A percentile compares a stretch with the other conserved stretches of the same genome.
These are phyloP conservation scores for Oscheius onirici DNA, from an alignment of 2,888 invertebrate species.

Conservation along the genomic window DNA sequence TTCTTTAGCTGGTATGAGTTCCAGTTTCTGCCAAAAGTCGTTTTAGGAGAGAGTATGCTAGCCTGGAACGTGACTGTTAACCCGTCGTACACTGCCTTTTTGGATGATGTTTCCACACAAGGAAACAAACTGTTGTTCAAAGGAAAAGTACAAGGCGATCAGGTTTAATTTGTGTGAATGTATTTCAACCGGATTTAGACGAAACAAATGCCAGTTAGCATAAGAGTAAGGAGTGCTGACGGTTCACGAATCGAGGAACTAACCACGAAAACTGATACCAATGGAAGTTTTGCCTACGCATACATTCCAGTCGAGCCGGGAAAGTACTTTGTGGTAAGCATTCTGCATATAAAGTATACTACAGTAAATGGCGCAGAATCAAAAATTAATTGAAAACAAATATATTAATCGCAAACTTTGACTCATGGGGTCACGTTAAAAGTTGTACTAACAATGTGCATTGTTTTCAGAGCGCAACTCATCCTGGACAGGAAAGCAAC, in stretches of 20 bases:
- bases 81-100: constrained; percentile 43
- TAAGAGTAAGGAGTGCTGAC: constrained; percentile 35
- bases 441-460: too few relatives aligned
- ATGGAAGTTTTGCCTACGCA: constrained; percentile 21
- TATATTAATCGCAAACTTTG: too few relatives aligned
- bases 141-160: constrained; percentile 36
- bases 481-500: constrained; percentile 14
- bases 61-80: constrained; percentile 48
- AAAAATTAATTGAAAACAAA: too few relatives aligned
- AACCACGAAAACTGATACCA: constrained; percentile 3
- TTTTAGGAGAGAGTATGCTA: constrained; percentile 37
- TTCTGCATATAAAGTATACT: too few relatives aligned
- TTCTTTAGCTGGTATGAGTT: constrained; percentile 43
- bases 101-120: constrained; percentile 40
- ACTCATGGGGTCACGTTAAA: too few relatives aligned
- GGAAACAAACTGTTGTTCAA: constrained; percentile 36
- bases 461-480: constrained; percentile 25
- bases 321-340: constrained; percentile 22
- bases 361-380: too few relatives aligned
- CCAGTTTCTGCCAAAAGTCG: not conserved
- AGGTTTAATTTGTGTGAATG: not conserved
- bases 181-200: not conserved
- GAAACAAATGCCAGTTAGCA: constrained; percentile 30
- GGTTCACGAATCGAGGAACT: constrained; percentile 27
- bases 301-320: constrained; percentile 22